Evolutionary conservation across 2,113 vertebrate genomes (phyloP), one percentile per base, ranked within the genome.

Genomic region (Ophthalmolycus amberensis): DNA sequence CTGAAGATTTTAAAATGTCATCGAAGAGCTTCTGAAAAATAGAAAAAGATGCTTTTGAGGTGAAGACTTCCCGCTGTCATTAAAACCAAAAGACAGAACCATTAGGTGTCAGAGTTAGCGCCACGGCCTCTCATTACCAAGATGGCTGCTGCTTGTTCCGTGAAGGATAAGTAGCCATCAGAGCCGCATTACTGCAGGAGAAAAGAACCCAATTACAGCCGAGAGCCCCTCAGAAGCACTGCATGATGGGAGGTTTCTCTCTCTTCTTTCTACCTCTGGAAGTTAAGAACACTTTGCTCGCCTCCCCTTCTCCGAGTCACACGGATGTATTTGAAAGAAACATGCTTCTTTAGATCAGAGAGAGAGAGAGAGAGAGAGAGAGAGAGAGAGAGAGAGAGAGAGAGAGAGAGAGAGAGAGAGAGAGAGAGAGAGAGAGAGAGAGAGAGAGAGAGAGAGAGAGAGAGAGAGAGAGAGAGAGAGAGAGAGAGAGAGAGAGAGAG

Each of bases 91-190:
- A 67, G 68, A 58, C 79, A 79, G 60, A 73, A 60, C 16, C 86
- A 86, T 85, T 80, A 79, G 65, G 42, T 71, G 79, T 74, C 54
- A 67, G 54, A 66, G 72, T 29, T 9, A 48, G 50, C 63, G 29
- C 72, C 72, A 0, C 50, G 58, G 83, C 87, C 78, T 72, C 85
- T 90, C 85, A 83, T 89, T 89, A 89, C 80, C 75, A 82, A 84
- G 83, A 80, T 71, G 78, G 90, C 83, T 71, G 85, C 83, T 65
- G 90, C 75, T 72, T 85, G 77, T 87, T 87, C 88, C 78, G 62
- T 90, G 83, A 90, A 86, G 89, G 83, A 90, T 71, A 80, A 85
- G 90, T 64, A 82, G 77, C 83, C 70, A 69, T 81, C 77, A 77
- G 80, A 82, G 75, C 50, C 63, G 85, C 77, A 88, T 80, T 80